phyloP scores from a whole-genome alignment of 2,888 invertebrate species.

The Agapostemon virescens region DNA sequence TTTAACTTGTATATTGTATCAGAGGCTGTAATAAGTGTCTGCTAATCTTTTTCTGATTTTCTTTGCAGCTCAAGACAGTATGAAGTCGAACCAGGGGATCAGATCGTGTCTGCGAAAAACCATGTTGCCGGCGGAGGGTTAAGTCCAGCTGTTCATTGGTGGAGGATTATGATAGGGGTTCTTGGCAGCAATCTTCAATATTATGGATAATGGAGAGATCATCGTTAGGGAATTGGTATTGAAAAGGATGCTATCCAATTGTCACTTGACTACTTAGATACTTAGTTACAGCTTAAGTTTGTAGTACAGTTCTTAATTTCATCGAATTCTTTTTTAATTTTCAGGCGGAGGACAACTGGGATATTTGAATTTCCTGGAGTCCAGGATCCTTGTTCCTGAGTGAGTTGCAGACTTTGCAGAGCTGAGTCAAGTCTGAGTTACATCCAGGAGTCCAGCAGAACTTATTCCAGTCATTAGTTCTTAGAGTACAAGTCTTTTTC shows the following conservation, averaged over 20 bases:
- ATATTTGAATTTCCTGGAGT: no score
- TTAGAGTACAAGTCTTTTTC: background rate
- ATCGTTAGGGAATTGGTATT: background rate
- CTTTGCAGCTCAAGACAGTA: background rate
- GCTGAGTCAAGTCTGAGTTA: background rate
- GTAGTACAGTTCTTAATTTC: background rate
- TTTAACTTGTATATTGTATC: background rate
- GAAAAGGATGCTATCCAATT: background rate
- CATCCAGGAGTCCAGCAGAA: background rate
- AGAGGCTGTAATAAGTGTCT: background rate
- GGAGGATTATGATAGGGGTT: background rate
- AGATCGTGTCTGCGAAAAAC: background rate
- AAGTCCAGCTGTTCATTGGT: background rate
- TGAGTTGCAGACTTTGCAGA: background rate
- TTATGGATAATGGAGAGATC: background rate
- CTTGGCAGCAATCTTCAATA: background rate
- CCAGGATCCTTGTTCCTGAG: no score
- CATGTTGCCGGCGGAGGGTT: conserved; percentile 5
- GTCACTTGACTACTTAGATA: background rate
- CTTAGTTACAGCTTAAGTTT: no score
- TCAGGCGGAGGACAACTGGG: no score
- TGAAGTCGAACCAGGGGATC: background rate
- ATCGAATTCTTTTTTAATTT: background rate
- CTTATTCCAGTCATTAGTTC: background rate
- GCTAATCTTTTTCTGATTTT: background rate